Conservation (phyloP, 2,797 vertebrate species). For the Philypnodon macrostomus region DNA sequence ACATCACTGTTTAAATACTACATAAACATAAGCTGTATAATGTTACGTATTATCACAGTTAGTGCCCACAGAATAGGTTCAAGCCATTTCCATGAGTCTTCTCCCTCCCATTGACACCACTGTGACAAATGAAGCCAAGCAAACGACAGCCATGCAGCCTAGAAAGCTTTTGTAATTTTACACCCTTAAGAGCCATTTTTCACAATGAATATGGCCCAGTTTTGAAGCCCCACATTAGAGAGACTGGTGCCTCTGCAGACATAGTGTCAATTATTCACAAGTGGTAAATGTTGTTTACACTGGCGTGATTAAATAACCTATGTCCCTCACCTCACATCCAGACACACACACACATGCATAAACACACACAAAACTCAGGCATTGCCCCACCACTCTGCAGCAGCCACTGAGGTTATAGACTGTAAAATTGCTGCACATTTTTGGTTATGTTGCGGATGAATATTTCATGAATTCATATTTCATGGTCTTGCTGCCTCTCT, state of each 20-base stretch:
- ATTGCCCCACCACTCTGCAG: constrained; percentile 16
- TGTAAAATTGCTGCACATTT: constrained; percentile 51
- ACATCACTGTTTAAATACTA: too few species aligned
- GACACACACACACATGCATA: not conserved
- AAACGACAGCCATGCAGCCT: not conserved
- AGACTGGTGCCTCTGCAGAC: constrained; percentile 21
- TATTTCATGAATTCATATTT: constrained; percentile 64
- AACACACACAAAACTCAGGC: not conserved
- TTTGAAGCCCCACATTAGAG: constrained; percentile 12
- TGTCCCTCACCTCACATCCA: constrained; percentile 19
- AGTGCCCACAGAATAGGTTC: too few species aligned
- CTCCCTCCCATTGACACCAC: too few species aligned
- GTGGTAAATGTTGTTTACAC: constrained; percentile 39
- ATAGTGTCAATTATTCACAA: constrained; percentile 58
- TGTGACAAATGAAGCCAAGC: too few species aligned
- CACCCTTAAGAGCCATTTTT: constrained; percentile 2
- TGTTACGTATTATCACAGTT: too few species aligned
- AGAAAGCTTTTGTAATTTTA: not conserved
- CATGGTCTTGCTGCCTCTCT: constrained; percentile 32
- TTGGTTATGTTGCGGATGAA: constrained; percentile 52
- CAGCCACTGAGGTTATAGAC: constrained; percentile 35
- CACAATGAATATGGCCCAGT: constrained; percentile 12
- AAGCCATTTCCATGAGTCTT: too few species aligned
- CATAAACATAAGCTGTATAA: too few species aligned
- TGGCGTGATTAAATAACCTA: constrained; percentile 37